Evolutionary conservation across 2,797 vertebrate genomes (phyloP), one percentile per base, ranked within the genome.

Genomic region (Acridotheres tristis): DNA sequence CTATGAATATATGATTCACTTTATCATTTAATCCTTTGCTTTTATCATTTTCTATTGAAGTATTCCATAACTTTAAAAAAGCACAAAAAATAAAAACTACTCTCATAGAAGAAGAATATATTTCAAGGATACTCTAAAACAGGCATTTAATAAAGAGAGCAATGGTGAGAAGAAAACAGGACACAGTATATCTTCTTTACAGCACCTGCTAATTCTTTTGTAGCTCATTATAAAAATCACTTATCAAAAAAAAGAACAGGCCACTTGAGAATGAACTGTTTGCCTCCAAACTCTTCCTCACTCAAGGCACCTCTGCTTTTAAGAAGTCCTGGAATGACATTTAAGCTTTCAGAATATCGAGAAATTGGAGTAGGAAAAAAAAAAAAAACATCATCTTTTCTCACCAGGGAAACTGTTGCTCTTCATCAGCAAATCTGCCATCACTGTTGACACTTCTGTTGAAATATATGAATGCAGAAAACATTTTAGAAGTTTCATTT

Each of bases 401-500:
- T 89, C 66, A 94, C 58, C 51, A 62, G 23, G 66, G 88, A 91
- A 94, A 90, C 79, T 48, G 79, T 38, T 95, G 90, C 79, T 94
- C 54, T 78, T 94, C 76, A 94, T 94, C 90, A 90, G 88, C 62
- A 90, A 86, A 90, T 90, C 69, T 94, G 93, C 77, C 67, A 73
- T 76, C 80, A 19, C 48, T 69, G 45, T 51, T 94, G 74, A 88
- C 88, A 91, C 48, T 84, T 93, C 67, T 88, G 54, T 48, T 95
- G 90, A 93, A 95, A 95, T 47, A 89, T 4, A 90, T n/a, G 86
- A 96, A 95, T 63, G 59, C 59, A 82, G 86, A 90, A 93, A 93
- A 88, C 55, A 87, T 88, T 91, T 94, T 8, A 87, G 59, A 94
- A 91, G 85, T 91, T 94, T 95, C 90, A 94, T 76, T 94, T 91